Conservation (phyloP, 2,888 invertebrate genomes). For the Masnerella sp. region DNA sequence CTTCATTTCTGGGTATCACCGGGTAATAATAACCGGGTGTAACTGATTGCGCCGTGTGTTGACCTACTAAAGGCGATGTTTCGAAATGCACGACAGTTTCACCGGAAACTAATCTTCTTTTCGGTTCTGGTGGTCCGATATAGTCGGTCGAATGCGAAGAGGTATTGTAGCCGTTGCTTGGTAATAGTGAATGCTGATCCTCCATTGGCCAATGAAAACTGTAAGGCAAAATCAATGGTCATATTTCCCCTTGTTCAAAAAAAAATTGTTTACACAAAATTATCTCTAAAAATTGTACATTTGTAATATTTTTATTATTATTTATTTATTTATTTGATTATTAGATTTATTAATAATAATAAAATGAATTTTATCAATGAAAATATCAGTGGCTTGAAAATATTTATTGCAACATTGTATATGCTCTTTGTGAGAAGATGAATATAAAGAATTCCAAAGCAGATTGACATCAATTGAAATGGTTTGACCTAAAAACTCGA, state of each 20-base stretch:
- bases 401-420: too few relatives aligned
- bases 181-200: constrained; percentile 70
- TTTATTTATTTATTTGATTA: too few relatives aligned
- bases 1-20: constrained; percentile 75
- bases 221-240: background rate
- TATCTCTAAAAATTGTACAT: too few relatives aligned
- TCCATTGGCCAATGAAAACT: constrained; percentile 74
- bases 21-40: constrained; percentile 74
- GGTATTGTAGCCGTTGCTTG: constrained; percentile 69
- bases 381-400: too few relatives aligned
- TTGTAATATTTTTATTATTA: too few relatives aligned
- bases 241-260: background rate
- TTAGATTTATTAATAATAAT: too few relatives aligned
- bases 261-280: too few relatives aligned
- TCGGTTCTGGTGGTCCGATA: constrained; percentile 74
- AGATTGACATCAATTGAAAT: too few relatives aligned
- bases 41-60: constrained; percentile 71
- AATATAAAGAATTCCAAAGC: too few relatives aligned
- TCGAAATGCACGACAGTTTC: constrained; percentile 74
- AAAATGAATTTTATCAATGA: too few relatives aligned
- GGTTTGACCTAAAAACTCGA: too few relatives aligned
- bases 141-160: constrained; percentile 72
- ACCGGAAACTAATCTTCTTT: constrained; percentile 72
- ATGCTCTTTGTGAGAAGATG: too few relatives aligned
- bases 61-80: constrained; percentile 72